These are phyloP conservation scores for Crotalus helleri DNA, from an alignment of 2,113 vertebrate genomes.

Conservation along the genomic window DNA sequence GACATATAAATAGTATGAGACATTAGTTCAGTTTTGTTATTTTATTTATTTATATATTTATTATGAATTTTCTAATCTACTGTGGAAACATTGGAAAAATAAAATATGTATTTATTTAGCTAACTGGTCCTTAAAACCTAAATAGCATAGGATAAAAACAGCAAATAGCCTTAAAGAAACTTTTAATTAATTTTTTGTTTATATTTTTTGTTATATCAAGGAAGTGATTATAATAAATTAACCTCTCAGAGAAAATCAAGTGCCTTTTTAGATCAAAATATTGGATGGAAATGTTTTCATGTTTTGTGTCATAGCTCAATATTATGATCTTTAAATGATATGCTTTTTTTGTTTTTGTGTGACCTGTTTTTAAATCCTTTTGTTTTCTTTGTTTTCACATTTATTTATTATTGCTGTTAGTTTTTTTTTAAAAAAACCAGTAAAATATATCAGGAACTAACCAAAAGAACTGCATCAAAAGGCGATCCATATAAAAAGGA, in stretches of 20 bases:
- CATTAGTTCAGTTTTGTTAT: background rate
- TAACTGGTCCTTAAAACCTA: background rate
- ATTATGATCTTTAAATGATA: background rate
- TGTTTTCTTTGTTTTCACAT: background rate
- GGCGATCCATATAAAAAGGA: background rate
- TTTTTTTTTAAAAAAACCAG: background rate
- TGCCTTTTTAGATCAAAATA: background rate
- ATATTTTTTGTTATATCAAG: background rate
- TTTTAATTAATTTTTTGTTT: background rate
- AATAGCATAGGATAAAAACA: background rate
- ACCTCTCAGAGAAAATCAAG: background rate
- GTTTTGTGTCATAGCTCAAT: background rate
- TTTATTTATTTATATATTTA: background rate
- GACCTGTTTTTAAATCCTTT: background rate
- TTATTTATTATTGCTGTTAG: background rate
- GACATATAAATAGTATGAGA: background rate
- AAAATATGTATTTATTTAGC: background rate
- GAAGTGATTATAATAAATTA: background rate
- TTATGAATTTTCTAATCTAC: background rate
- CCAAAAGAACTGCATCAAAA: background rate
- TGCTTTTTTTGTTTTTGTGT: background rate
- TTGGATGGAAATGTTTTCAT: background rate
- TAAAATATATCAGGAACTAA: background rate
- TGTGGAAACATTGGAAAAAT: background rate
- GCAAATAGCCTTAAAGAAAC: background rate